Evolutionary conservation across 1,140 invertebrate genomes (phyloP).

Genomic region (Mactra quadrangularis): DNA sequence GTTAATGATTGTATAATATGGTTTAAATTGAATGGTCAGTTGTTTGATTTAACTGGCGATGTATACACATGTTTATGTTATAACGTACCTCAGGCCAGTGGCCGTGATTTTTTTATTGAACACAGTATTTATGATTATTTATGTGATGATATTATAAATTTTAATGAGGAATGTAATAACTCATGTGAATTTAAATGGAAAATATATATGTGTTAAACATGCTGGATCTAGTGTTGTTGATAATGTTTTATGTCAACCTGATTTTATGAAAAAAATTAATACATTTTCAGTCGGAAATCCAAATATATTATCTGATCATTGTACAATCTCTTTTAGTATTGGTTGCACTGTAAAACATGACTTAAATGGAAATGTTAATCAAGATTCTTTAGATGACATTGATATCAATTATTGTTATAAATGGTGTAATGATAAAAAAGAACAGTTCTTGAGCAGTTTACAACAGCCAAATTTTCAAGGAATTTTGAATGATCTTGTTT

Average conservation of each 20-base stretch:
- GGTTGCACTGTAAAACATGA: neutral
- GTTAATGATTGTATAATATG: constrained; percentile 8
- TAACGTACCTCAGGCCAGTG: constrained; percentile 31
- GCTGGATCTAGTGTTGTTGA: constrained; percentile 36
- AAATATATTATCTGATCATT: constrained; percentile 46
- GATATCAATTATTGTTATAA: neutral
- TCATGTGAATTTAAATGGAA: neutral
- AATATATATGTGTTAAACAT: constrained; percentile 30
- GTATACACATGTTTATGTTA: constrained; percentile 33
- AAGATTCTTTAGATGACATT: neutral
- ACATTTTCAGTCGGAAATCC: neutral
- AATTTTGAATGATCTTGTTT: neutral
- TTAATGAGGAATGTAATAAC: neutral
- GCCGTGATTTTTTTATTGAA: constrained; percentile 9
- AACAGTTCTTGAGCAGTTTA: constrained; percentile 7
- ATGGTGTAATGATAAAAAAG: constrained; percentile 38
- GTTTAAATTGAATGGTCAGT: constrained; percentile 23
- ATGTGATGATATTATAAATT: neutral
- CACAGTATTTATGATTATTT: constrained; percentile 26
- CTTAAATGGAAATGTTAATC: neutral
- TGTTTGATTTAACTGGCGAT: constrained; percentile 25
- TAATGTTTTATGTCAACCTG: constrained; percentile 30
- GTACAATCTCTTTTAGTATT: constrained; percentile 1
- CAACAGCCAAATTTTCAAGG: neutral
- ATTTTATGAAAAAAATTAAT: constrained; percentile 1